Evolutionary conservation across 2,888 invertebrate species (phyloP).

Genomic region (Dasypogon diadema): DNA sequence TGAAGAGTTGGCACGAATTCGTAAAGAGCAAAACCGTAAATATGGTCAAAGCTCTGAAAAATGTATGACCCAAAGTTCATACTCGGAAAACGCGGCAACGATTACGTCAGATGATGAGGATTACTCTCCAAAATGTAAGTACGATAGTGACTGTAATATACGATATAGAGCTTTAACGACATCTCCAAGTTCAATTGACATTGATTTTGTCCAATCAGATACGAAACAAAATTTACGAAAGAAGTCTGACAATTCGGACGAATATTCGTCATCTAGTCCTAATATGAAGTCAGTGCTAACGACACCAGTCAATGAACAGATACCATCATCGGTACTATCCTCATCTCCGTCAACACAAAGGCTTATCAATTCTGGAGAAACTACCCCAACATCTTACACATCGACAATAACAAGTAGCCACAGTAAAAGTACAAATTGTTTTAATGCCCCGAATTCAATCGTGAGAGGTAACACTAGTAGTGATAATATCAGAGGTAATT

Average conservation of each 20-base stretch:
- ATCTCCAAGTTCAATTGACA: constrained; percentile 54
- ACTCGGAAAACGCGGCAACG: constrained; percentile 44
- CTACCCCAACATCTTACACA: constrained; percentile 45
- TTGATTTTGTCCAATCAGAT: constrained; percentile 54
- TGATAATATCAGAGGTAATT: constrained; percentile 2
- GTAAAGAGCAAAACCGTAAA: constrained; percentile 47
- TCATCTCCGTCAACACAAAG: constrained; percentile 53
- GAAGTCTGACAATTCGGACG: constrained; percentile 57
- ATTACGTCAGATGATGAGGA: constrained; percentile 55
- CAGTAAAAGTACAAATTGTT: constrained; percentile 55
- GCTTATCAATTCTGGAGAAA: constrained; percentile 53
- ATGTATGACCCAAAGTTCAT: constrained; percentile 50
- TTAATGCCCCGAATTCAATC: constrained; percentile 50
- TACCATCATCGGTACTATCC: constrained; percentile 2
- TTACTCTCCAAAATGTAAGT: constrained; percentile 54
- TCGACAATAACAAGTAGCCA: constrained; percentile 34
- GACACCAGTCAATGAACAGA: constrained; percentile 58
- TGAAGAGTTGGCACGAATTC: constrained; percentile 57
- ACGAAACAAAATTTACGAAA: constrained; percentile 51
- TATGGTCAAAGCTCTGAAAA: constrained; percentile 39
- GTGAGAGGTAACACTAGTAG: constrained; percentile 29
- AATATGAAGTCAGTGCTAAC: constrained; percentile 57
- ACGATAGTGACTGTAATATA: constrained; percentile 55
- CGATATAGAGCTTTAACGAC: constrained; percentile 55
- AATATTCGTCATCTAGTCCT: constrained; percentile 58